A percentile compares a stretch with the other conserved stretches of the same genome.
These are phyloP conservation scores for Aix galericulata DNA, from an alignment of 2,113 vertebrate species.

Conservation along the genomic window DNA sequence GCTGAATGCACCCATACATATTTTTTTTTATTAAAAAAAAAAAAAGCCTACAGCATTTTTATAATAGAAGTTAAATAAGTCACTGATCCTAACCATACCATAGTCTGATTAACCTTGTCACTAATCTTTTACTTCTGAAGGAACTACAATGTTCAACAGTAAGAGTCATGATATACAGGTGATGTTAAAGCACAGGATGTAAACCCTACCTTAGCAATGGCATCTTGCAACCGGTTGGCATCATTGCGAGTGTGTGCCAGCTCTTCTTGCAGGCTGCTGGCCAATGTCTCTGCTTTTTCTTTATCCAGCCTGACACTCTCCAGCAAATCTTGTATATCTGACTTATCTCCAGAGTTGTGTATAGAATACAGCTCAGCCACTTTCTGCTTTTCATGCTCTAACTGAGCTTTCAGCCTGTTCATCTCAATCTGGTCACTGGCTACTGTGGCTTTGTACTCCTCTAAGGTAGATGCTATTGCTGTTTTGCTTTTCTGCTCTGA, in stretches of 20 bases:
- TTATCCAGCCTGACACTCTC: slow-evolving; percentile 90
- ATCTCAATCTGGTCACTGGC: slow-evolving; percentile 89
- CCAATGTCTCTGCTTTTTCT: slow-evolving; percentile 89
- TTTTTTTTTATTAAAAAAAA: not conserved
- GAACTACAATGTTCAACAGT: not conserved
- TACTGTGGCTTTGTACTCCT: slow-evolving; percentile 87
- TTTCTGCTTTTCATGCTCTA: slow-evolving; percentile 92
- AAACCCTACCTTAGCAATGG: slow-evolving; percentile 86
- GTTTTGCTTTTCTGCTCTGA: slow-evolving; percentile 87
- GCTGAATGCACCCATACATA: not conserved
- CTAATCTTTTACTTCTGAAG: not conserved
- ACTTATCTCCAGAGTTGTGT: slow-evolving; percentile 89
- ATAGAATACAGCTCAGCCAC: slow-evolving; percentile 91
- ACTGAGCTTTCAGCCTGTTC: slow-evolving; percentile 85
- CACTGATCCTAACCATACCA: not conserved
- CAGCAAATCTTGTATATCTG: slow-evolving; percentile 90
- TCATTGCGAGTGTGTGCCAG: slow-evolving; percentile 86
- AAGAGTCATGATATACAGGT: rapidly evolving
- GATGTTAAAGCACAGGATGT: not conserved
- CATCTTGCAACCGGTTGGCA: slow-evolving; percentile 84
- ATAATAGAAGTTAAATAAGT: not conserved
- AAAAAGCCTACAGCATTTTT: not conserved
- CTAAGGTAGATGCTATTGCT: slow-evolving; percentile 80
- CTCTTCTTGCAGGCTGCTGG: slow-evolving; percentile 85
- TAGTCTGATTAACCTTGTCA: not conserved